These are phyloP conservation scores for Astreopora myriophthalma DNA, from an alignment of 64 coral and sea anemone genomes.

Conservation along the genomic window DNA sequence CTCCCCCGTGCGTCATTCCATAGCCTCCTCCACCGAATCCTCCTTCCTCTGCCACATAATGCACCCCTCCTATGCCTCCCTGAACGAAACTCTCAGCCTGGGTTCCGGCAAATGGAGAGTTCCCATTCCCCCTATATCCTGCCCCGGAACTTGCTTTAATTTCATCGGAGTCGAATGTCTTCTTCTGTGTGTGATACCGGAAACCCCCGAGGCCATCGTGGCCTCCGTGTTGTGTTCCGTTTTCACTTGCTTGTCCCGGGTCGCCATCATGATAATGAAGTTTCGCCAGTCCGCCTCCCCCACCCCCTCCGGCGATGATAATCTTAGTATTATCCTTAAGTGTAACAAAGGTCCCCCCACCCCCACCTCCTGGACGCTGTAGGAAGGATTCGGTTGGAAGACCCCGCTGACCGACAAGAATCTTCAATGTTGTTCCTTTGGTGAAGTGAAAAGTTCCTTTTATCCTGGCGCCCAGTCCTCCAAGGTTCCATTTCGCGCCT, in stretches of 20 bases:
- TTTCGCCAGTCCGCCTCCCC: slow-evolving; percentile 28
- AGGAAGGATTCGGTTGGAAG: background rate
- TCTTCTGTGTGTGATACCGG: background rate
- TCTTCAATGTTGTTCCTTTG: background rate
- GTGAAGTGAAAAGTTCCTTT: slow-evolving; percentile 49
- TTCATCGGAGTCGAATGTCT: background rate
- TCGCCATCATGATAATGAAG: slow-evolving; percentile 36
- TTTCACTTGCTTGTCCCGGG: slow-evolving; percentile 42
- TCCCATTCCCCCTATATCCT: slow-evolving; percentile 58
- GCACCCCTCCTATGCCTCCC: slow-evolving; percentile 59
- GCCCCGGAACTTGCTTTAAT: slow-evolving; percentile 57
- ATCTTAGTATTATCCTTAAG: slow-evolving; percentile 1
- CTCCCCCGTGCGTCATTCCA: slow-evolving; percentile 67
- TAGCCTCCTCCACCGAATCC: slow-evolving; percentile 90
- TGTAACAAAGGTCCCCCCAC: slow-evolving; percentile 71
- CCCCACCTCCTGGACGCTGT: slow-evolving; percentile 60
- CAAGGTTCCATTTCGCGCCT: slow-evolving; percentile 23
- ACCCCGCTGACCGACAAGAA: slow-evolving; percentile 54
- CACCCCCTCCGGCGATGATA: slow-evolving; percentile 62
- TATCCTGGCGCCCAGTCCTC: slow-evolving; percentile 55
- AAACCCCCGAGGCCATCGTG: slow-evolving; percentile 43
- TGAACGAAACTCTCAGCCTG: slow-evolving; percentile 31
- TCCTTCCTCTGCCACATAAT: background rate
- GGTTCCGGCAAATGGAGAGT: background rate
- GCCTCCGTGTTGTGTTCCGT: slow-evolving; percentile 71